These are phyloP conservation scores for Nannospalax galili DNA, from an alignment of 2,113 vertebrate species.

Conservation along the genomic window DNA sequence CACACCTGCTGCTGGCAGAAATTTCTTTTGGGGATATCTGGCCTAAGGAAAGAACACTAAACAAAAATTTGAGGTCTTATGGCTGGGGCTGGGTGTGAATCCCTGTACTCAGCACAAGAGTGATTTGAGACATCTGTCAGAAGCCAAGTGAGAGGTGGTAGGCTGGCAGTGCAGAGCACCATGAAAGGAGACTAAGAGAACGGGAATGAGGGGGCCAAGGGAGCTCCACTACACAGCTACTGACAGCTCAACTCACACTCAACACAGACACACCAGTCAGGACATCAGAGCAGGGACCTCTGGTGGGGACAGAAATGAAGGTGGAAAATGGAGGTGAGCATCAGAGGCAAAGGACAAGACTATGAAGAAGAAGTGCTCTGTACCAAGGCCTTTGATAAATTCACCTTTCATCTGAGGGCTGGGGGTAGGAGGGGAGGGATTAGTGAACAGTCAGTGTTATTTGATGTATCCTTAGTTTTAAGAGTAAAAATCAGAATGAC, in stretches of 20 bases:
- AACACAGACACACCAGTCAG: not conserved
- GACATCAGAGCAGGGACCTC: not conserved
- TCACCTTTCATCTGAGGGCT: not conserved
- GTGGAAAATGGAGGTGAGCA: not conserved
- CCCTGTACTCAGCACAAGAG: not conserved
- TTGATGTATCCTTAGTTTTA: not conserved
- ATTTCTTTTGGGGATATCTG: not conserved
- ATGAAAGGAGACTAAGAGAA: not conserved
- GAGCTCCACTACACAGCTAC: not conserved
- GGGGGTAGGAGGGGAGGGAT: not conserved
- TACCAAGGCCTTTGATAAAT: not conserved
- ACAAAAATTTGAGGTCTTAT: not conserved
- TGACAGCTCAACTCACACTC: not conserved
- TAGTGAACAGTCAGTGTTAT: not conserved
- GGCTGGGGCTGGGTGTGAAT: not conserved
- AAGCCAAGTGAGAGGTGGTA: not conserved
- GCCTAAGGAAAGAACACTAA: conserved; percentile 21
- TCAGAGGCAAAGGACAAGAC: not conserved
- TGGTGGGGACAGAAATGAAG: not conserved
- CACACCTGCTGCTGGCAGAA: conserved; percentile 17
- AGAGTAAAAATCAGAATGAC: not conserved
- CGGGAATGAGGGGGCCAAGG: not conserved
- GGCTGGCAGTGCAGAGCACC: conserved; percentile 42
- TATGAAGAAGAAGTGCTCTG: not conserved
- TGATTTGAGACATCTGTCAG: not conserved